phyloP scores from a whole-genome alignment of 2,888 invertebrate genomes.

The Parnassius smintheus region DNA sequence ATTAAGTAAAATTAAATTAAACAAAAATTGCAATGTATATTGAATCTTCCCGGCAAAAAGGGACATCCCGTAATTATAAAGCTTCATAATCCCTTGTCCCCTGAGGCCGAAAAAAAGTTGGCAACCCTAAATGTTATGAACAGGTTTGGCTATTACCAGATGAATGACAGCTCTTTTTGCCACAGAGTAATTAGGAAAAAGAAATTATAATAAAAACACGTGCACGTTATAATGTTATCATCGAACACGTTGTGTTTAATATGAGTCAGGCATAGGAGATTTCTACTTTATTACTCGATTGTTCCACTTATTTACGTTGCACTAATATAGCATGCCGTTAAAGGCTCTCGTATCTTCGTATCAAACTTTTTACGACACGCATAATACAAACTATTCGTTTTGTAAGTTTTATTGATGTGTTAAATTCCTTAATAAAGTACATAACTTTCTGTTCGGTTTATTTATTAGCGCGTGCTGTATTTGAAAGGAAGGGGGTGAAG shows the following conservation, averaged over 20 bases:
- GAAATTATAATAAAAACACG: too few species aligned
- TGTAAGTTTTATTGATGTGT: conserved; percentile 13
- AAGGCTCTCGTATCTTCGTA: neutral
- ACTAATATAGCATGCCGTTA: conserved; percentile 7
- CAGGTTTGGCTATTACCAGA: too few species aligned
- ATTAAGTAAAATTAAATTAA: too few species aligned
- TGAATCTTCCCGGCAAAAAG: too few species aligned
- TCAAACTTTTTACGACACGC: neutral
- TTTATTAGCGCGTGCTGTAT: conserved; percentile 7
- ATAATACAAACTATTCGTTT: conserved; percentile 11
- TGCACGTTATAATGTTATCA: neutral
- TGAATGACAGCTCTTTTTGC: too few species aligned
- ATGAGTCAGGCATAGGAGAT: conserved; percentile 5
- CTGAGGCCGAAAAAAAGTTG: too few species aligned
- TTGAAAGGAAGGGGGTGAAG: neutral
- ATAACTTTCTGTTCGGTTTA: neutral
- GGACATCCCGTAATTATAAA: too few species aligned
- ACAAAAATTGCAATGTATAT: too few species aligned
- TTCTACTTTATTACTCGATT: conserved; percentile 16
- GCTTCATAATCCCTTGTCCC: too few species aligned
- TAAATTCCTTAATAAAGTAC: conserved; percentile 15
- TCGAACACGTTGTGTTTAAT: neutral
- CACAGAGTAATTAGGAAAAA: too few species aligned
- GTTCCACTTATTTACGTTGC: conserved; percentile 12
- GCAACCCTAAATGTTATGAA: too few species aligned